A percentile compares a stretch with the other conserved stretches of the same genome.
phyloP scores from a whole-genome alignment of 1,140 invertebrate species.

The Brachionus asplanchnoidis region DNA sequence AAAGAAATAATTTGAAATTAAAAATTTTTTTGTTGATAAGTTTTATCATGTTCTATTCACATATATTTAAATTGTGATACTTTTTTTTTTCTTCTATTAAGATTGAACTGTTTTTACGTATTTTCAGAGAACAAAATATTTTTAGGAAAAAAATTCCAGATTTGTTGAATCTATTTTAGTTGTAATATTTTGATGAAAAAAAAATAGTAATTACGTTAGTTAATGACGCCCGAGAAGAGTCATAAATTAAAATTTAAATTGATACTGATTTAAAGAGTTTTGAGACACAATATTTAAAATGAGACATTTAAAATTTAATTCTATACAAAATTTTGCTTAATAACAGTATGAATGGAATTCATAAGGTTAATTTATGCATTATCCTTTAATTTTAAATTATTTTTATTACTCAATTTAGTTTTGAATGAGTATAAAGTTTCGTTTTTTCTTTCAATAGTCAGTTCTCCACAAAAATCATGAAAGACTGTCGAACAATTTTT shows the following conservation, averaged over 20 bases:
- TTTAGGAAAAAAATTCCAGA: too few species aligned
- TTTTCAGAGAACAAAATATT: too few species aligned
- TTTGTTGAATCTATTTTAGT: too few species aligned
- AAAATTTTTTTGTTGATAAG: too few species aligned
- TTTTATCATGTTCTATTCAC: too few species aligned
- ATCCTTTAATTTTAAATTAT: background rate
- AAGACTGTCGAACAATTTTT: too few species aligned
- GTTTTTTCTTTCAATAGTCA: background rate
- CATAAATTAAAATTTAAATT: background rate
- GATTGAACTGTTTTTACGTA: too few species aligned
- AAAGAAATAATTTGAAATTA: too few species aligned
- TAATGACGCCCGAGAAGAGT: background rate
- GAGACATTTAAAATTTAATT: background rate
- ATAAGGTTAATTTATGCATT: conserved; percentile 25
- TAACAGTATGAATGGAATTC: background rate
- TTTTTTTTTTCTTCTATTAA: too few species aligned
- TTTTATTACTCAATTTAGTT: background rate
- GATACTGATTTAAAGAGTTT: background rate
- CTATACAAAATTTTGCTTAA: background rate
- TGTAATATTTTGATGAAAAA: background rate
- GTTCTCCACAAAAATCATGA: too few species aligned
- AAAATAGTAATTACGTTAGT: background rate
- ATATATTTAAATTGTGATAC: too few species aligned
- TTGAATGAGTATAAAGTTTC: background rate
- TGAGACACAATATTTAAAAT: background rate